Base-by-base conservation (phyloP, 2,888 invertebrate species). In the Ophion slaviceki region DNA sequence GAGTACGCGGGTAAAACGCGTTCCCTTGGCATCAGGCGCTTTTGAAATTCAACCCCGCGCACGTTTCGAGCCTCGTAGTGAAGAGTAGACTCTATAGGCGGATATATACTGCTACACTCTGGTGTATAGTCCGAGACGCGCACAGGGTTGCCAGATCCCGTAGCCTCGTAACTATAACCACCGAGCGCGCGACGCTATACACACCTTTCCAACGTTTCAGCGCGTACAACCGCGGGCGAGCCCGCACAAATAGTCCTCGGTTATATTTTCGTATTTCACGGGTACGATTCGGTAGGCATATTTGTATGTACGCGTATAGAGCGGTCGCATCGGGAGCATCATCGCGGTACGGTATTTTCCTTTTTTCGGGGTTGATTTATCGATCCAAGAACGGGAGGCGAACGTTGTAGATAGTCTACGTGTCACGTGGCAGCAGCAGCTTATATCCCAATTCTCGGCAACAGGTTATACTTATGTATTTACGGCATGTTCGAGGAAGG, bases 1-100 rank as follows among this genome's bases (percentile, higher is more conserved):
- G 57, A 76, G 64, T 24, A 11, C 59, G 59, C 72, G 57, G 59
- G 45, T 40, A 74, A 74, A 59, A 36, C 32, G 53, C 59, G 90
- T 90, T 91, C 90, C 91, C 91, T 90, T 77, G 78, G 80, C 80
- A 83, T 86, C 90, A 89, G 89, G 90, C 91, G 92, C 83, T 74
- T 90, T 92, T 92, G 92, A 92, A 92, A 92, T 93, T 92, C 92
- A 92, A 92, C 92, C 92, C 92, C 90, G 91, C 88, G 87, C 84
- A 74, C 84, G 61, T 76, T 82, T 53, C 82, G 81, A 70, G 85
- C 11, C 75, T 57, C 45, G 76, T 45, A 40, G 57, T 20, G 61
- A 40, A 14, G 64, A 47, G 53, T 53, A 81, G 45, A 68, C 47
- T 79, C 40, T 74, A 79, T 40, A 79, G 72, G 57, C 72, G 45